Evolutionary conservation across 2,797 vertebrate species (phyloP).

Genomic region (Falco concolor): DNA sequence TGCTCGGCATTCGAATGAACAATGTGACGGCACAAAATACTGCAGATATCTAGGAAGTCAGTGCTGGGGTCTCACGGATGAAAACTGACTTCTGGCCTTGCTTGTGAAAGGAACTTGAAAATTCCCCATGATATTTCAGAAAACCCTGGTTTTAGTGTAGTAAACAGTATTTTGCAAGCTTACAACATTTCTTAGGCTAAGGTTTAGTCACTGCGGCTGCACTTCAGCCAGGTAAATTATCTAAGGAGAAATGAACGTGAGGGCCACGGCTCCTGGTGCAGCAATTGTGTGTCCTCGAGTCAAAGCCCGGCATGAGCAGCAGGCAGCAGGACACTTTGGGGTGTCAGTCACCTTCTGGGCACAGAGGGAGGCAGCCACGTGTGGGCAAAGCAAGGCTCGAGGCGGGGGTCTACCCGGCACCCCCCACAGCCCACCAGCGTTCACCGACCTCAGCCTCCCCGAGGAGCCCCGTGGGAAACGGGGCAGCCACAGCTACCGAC

Average conservation of each 20-base stretch:
- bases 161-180: background rate
- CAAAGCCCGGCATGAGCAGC: background rate
- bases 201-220: background rate
- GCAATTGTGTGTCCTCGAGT: rapidly evolving
- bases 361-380: background rate
- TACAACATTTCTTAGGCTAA: background rate
- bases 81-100: background rate
- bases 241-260: background rate
- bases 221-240: background rate
- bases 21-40: background rate
- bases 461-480: rapidly evolving
- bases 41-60: rapidly evolving
- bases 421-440: background rate
- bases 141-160: background rate
- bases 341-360: background rate
- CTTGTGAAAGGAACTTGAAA: background rate
- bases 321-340: background rate
- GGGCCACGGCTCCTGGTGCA: background rate
- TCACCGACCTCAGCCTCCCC: background rate
- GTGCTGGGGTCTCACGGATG: background rate
- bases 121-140: background rate
- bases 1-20: rapidly evolving
- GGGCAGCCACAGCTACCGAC: background rate
- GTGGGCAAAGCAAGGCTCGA: background rate
- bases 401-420: background rate